phyloP scores from a whole-genome alignment of 2,797 vertebrate genomes.

The Mus minutoides region DNA sequence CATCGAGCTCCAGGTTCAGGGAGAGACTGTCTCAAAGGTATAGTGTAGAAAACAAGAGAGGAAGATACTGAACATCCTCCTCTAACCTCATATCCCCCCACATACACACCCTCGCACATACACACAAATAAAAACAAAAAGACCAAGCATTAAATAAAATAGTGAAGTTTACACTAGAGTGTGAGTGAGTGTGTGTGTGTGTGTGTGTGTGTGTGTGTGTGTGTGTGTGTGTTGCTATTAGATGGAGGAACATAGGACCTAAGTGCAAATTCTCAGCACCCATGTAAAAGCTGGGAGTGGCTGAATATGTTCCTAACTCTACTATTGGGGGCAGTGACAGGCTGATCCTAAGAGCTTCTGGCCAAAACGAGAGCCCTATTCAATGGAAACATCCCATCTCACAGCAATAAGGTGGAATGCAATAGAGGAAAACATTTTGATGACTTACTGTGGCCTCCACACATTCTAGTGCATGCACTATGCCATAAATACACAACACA shows the following conservation, averaged over 20 bases:
- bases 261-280: neutral
- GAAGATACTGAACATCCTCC: neutral
- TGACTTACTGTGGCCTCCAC: neutral
- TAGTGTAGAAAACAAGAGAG: neutral
- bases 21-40: neutral
- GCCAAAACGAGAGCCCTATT: neutral
- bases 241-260: too few relatives aligned
- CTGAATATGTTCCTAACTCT: neutral
- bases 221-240: neutral
- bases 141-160: conserved; percentile 7
- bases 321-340: neutral
- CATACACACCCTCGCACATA: neutral
- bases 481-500: neutral
- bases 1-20: neutral
- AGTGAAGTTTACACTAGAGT: neutral
- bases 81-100: neutral
- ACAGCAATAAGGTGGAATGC: neutral
- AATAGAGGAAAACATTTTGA: neutral
- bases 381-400: neutral
- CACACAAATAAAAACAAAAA: neutral
- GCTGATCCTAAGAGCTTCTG: neutral
- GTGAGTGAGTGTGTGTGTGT: neutral
- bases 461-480: neutral
- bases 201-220: neutral
- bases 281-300: neutral